A percentile compares a stretch with the other conserved stretches of the same genome.
Conservation (phyloP, 2,797 vertebrate genomes). For the Aeoliscus strigatus region DNA sequence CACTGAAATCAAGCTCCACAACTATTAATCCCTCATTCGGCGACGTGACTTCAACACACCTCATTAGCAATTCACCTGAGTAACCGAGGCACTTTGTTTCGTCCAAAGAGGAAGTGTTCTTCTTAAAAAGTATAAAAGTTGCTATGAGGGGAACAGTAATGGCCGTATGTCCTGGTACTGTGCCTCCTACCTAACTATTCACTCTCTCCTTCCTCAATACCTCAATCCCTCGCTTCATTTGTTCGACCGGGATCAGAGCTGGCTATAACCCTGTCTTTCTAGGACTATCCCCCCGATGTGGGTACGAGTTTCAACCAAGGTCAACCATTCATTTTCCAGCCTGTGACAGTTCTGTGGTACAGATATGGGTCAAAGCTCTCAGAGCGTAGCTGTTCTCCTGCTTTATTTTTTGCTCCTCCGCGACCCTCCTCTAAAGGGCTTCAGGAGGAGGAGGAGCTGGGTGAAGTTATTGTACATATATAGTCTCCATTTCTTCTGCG, state of each 20-base stretch:
- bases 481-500: conserved; percentile 32
- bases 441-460: conserved; percentile 10
- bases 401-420: conserved; percentile 17
- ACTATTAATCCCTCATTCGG: too few relatives aligned
- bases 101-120: too few relatives aligned
- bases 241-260: conserved; percentile 19
- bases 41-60: too few relatives aligned
- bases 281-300: conserved; percentile 64
- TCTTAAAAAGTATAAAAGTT: conserved; percentile 10
- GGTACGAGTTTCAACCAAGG: conserved; percentile 57
- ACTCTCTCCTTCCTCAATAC: not conserved
- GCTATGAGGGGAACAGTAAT: not conserved
- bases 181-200: not conserved
- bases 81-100: too few relatives aligned
- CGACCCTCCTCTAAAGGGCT: conserved; percentile 54
- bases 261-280: conserved; percentile 56
- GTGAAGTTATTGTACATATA: conserved; percentile 21
- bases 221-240: conserved; percentile 11
- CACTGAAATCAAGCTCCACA: too few relatives aligned
- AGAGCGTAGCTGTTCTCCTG: conserved; percentile 23
- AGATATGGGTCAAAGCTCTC: conserved; percentile 66
- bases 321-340: conserved; percentile 60
- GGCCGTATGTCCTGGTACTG: not conserved
- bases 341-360: conserved; percentile 69
- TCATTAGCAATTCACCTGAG: too few relatives aligned